Base-by-base conservation (phyloP, 2,888 invertebrate species). In the Tetragonisca angustula region DNA sequence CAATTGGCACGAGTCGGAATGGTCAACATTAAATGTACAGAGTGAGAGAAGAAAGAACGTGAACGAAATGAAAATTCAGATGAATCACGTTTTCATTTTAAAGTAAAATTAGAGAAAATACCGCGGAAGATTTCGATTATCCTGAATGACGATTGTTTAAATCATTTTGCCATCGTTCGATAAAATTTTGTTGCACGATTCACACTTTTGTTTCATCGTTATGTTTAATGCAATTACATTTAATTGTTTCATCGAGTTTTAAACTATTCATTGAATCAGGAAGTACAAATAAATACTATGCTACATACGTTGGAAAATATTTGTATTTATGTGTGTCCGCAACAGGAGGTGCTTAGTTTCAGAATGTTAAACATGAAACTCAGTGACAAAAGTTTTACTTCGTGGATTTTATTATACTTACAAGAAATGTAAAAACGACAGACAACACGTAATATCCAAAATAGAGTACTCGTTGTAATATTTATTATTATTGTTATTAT, bases 1-100 rank as follows among this genome's bases (percentile, higher is more conserved):
- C 50, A 77, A 67, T 52, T 67, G 64, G 21, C 13, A n/a, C 36
- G 36, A 80, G 65, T 77, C 71, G 59, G 21, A 27, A 27, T 32
- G 78, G 54, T 59, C 32, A 68, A 17, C 59, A 27, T 52, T n/a
- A 67, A 71, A 17, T 76, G 15, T 36, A 11, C 68, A 50, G 68
- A 19, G 19, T 52, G 68, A 68, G 27, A 24, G n/a, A 68, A 32
- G 43, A 43, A 43, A 1, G 43, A 43, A 43, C 43, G 43, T 43
- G 43, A 43, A 43, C 43, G 43, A 43, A 62, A 32, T 32, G 3
- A 62, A 32, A 17, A 52, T 19, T 52, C 5, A 52, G 52, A 6
- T 9, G 19, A 52, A 5, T 52, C 17, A 24, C 24, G 15, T 3
- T 32, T 21, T 11, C 2, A 17, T 32, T 62, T 32, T 62, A 9